Evolutionary conservation across 2,888 invertebrate species (phyloP), one percentile per base, ranked within the genome.

Genomic region (Ceraclea dissimilis): DNA sequence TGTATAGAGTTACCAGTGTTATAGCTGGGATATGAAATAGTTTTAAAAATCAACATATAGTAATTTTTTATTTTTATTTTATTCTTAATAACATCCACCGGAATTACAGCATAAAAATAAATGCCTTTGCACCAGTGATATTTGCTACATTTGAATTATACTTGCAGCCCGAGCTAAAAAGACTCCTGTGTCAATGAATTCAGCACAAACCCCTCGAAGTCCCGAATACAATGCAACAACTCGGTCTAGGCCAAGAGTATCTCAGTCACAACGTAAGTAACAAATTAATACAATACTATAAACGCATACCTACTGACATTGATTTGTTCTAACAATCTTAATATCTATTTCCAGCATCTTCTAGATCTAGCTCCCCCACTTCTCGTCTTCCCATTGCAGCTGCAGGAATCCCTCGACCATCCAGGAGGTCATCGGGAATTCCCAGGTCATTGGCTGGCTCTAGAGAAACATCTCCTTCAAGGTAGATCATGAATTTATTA

Each of bases 311-410:
- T n/a, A n/a, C n/a, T n/a, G n/a, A n/a, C n/a, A n/a, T n/a, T n/a
- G n/a, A n/a, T n/a, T n/a, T n/a, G n/a, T n/a, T n/a, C n/a, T n/a
- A n/a, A n/a, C n/a, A n/a, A n/a, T n/a, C n/a, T n/a, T n/a, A n/a
- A 26, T 26, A 4, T 22, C 53, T 58, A 56, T 59, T 68, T 71
- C 22, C 75, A 93, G 93, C 97, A 6, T 90, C 92, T 49, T 95
- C 95, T 64, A 81, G 97, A 43, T 94, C 94, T 2, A 92, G 92
- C 52, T 96, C 96, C 1, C 96, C 97, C 0, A 91, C 93, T 56
- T 91, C 94, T 1, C 84, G 93, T 60, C 73, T 88, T 62, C 84
- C 85, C 56, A 90, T 90, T 67, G 72, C 81, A 52, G 73, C 88
- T 62, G 79, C 86, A 2, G 56, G 52, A 11, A 51, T 55, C 8